Base-by-base conservation (phyloP, 92 coral and sea anemone genomes). In the Phymanthus crucifer region DNA sequence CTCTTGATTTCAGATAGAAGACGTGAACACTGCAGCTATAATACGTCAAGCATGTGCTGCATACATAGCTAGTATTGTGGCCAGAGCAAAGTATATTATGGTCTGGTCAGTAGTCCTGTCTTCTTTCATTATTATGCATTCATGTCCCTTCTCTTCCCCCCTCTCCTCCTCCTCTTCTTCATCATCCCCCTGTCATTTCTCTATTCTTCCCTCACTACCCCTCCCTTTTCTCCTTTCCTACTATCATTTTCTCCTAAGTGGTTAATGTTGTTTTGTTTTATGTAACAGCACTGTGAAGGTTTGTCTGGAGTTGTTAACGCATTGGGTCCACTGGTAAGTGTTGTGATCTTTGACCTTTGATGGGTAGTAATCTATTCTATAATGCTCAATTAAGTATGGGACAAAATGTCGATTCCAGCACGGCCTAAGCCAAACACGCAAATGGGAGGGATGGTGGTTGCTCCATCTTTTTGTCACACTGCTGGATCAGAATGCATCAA, bases 251-350 rank as follows among this genome's bases (percentile, higher is more conserved):
- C 16, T 48, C 17, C 17, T 48, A 37, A 37, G 40, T 37, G 14
- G 13, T 43, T 43, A 43, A 43, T 43, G 48, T 10, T 43, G 18
- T 43, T 43, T 43, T 10, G 14, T 43, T 43, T 2, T 43, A 11
- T 43, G 10, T 43, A 40, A 38, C 86, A 95, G 98, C 50, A 89
- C 93, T 68, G 95, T 95, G 19, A 81, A 82, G 79, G 87, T 90
- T n/a, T 89, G 98, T 76, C 61, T 95, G 70, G 93, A 88, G 76
- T 75, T 95, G 67, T 71, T 95, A n/a, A 76, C 75, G 10, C 88
- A 89, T 73, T 95, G 98, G 98, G 87, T 92, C 67, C 98, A 95
- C 80, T 67, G 93, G 98, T 92, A 84, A 86, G 98, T 68, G 10
- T 54, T 4, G 17, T 29, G n/a, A 33, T 32, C n/a, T 50, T 32